phyloP scores from a whole-genome alignment of 2,113 vertebrate species.

The Ploceus nigricollis region DNA sequence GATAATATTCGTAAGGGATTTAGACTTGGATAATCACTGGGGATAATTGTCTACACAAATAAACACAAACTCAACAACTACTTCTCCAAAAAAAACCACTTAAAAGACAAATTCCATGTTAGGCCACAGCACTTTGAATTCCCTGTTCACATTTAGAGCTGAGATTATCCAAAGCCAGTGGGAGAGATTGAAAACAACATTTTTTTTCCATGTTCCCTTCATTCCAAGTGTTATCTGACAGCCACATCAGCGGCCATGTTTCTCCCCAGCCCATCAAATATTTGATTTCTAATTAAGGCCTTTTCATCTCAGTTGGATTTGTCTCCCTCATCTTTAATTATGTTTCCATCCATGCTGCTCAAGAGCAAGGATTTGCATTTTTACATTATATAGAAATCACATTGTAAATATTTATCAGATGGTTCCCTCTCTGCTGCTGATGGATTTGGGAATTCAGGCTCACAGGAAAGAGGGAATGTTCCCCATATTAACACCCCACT shows the following conservation, averaged over 20 bases:
- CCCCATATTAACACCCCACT: accelerated
- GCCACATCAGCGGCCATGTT: not conserved
- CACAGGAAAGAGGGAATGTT: not conserved
- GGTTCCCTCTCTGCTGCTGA: not conserved
- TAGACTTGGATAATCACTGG: not conserved
- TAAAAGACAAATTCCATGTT: not conserved
- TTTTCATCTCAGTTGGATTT: not conserved
- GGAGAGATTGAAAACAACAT: not conserved
- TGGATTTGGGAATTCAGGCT: not conserved
- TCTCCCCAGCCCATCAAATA: not conserved
- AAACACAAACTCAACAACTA: not conserved
- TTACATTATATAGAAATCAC: not conserved
- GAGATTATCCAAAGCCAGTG: not conserved
- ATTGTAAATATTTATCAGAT: not conserved
- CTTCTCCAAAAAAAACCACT: not conserved
- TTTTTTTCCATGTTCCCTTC: not conserved
- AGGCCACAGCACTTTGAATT: not conserved
- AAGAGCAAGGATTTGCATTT: not conserved
- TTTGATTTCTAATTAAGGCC: conserved; percentile 25
- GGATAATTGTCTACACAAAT: not conserved
- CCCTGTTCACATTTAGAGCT: not conserved
- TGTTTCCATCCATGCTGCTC: not conserved
- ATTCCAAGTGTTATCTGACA: not conserved
- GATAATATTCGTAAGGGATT: not conserved
- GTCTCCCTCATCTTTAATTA: not conserved